phyloP scores from a whole-genome alignment of 2,888 invertebrate genomes.

The Mythimna impura region DNA sequence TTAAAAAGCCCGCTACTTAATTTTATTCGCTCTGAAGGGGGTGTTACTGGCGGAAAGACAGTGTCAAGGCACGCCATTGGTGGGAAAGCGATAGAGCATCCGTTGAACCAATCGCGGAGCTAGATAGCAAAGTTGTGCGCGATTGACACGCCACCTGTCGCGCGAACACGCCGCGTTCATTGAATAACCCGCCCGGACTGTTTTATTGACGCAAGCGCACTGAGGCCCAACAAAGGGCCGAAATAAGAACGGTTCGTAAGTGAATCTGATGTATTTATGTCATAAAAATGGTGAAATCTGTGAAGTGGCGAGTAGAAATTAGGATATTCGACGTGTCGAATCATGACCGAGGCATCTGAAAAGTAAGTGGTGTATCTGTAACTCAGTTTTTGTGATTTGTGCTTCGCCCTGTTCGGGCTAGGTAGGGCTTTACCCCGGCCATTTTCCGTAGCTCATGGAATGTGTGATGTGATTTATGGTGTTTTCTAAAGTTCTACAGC shows the following conservation, averaged over 20 bases:
- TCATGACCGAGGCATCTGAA: conserved; percentile 97
- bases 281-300: conserved; percentile 96
- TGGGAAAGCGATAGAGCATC: conserved; percentile 63
- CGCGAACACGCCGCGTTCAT: conserved; percentile 83
- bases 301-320: conserved; percentile 95
- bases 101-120: conserved; percentile 74
- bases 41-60: conserved; percentile 75
- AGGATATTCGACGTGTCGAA: conserved; percentile 95
- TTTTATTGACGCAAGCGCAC: conserved; percentile 88
- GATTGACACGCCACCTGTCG: conserved; percentile 88
- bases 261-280: conserved; percentile 93
- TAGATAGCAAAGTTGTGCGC: conserved; percentile 72
- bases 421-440: conserved; percentile 88
- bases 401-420: conserved; percentile 83
- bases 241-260: conserved; percentile 87
- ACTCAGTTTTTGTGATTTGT: conserved; percentile 78
- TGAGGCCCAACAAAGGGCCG: conserved; percentile 90
- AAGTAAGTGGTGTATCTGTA: conserved; percentile 92
- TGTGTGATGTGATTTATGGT: conserved; percentile 75
- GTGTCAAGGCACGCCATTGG: conserved; percentile 76
- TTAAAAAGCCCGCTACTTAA: conserved; percentile 77
- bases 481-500: conserved; percentile 63
- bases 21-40: conserved; percentile 64
- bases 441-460: conserved; percentile 84
- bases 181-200: conserved; percentile 88